Evolutionary conservation across 2,888 invertebrate species (phyloP).

Genomic region (Limnephilus rhombicus): DNA sequence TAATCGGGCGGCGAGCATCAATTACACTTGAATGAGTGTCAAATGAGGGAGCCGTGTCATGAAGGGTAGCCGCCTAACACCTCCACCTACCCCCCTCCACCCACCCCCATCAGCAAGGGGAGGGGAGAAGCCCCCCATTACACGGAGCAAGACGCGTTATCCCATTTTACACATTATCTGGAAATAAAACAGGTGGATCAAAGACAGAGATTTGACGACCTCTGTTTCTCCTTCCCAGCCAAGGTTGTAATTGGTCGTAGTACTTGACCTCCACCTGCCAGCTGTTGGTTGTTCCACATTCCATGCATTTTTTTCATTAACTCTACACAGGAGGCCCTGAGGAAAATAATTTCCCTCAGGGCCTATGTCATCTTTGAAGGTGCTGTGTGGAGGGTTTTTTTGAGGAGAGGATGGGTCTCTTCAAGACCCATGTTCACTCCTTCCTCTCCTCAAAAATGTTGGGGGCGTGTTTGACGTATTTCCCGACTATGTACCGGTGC

Average conservation of each 20-base stretch:
- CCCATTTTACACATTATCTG: background rate
- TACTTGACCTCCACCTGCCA: background rate
- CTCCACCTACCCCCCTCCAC: background rate
- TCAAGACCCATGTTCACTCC: no score
- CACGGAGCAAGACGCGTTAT: background rate
- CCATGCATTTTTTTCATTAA: background rate
- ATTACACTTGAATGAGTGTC: constrained; percentile 7
- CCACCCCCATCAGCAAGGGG: background rate
- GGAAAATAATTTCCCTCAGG: no score
- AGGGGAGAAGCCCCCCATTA: background rate
- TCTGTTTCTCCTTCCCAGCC: background rate
- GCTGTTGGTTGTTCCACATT: background rate
- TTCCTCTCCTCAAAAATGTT: no score
- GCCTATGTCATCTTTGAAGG: no score
- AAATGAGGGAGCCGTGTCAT: background rate
- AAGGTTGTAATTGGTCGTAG: background rate
- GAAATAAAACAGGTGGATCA: background rate
- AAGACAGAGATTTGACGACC: background rate
- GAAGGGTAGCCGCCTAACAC: background rate
- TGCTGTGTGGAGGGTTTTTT: no score
- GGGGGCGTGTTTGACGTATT: no score
- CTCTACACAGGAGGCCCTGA: no score
- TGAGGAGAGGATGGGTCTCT: no score
- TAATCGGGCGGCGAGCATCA: background rate
- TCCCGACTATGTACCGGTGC: no score